Conservation (phyloP, 2,888 invertebrate species). For the Drosophila trichaetosa region DNA sequence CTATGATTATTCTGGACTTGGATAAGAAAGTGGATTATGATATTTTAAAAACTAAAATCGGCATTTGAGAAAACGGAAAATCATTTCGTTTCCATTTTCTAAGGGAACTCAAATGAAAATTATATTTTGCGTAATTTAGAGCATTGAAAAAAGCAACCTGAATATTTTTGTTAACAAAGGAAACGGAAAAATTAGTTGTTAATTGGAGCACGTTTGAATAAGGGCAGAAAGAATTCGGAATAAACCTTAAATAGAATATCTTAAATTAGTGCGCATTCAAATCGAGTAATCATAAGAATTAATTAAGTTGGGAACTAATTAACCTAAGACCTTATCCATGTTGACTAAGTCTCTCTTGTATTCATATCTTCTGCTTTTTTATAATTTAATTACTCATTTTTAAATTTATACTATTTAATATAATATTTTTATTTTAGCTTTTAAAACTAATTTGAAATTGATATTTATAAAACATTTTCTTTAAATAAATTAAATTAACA, state of each 20-base stretch:
- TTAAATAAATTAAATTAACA: too few relatives aligned
- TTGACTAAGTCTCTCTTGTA: not conserved
- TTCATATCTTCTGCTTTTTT: not conserved
- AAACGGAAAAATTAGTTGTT: not conserved
- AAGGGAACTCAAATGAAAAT: not conserved
- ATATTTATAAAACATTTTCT: too few relatives aligned
- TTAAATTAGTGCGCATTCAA: too few relatives aligned
- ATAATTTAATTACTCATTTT: not conserved
- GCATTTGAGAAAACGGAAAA: not conserved
- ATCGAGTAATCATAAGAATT: not conserved
- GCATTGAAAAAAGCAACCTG: fast-evolving
- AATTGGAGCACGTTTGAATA: not conserved
- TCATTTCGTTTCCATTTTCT: not conserved
- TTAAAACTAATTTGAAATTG: too few relatives aligned
- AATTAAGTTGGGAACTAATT: not conserved
- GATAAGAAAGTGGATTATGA: not conserved
- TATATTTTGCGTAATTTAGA: not conserved
- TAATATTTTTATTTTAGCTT: too few relatives aligned
- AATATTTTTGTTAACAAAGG: not conserved
- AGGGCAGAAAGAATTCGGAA: not conserved
- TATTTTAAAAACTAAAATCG: not conserved
- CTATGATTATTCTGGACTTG: not conserved
- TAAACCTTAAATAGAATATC: not conserved
- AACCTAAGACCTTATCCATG: not conserved
- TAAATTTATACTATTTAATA: too few relatives aligned